These are phyloP conservation scores for Parauchenoglanis ngamensis DNA, from an alignment of 2,797 vertebrate species.

Conservation along the genomic window DNA sequence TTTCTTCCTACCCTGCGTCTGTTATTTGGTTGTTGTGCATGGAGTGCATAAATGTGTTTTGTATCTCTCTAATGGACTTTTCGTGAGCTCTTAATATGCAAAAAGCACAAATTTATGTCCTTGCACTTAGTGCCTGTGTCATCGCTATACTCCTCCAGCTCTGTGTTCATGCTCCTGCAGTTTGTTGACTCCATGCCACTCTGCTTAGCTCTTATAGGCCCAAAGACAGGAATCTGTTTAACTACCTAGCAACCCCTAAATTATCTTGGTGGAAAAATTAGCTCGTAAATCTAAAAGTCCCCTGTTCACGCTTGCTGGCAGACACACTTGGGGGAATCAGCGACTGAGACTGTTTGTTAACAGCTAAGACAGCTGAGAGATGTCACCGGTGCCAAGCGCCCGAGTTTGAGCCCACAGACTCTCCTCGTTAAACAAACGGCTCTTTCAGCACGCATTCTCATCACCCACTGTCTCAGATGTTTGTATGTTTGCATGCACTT, in stretches of 20 bases:
- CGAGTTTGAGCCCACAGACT: constrained; percentile 42
- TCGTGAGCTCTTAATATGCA: constrained; percentile 46
- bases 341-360: constrained; percentile 50
- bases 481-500: constrained; percentile 22
- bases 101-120: constrained; percentile 40
- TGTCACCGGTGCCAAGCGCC: constrained; percentile 38
- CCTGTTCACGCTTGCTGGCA: constrained; percentile 40
- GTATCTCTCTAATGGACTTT: constrained; percentile 44
- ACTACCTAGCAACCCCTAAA: constrained; percentile 43
- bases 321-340: constrained; percentile 32
- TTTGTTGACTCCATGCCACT: constrained; percentile 39
- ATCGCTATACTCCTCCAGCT: constrained; percentile 34
- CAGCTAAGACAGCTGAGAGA: constrained; percentile 45
- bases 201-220: constrained; percentile 36
- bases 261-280: constrained; percentile 41
- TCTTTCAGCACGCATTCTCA: constrained; percentile 37
- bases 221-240: constrained; percentile 37
- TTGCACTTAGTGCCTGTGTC: constrained; percentile 40
- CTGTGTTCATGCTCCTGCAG: constrained; percentile 33
- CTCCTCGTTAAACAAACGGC: constrained; percentile 43
- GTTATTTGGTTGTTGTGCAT: constrained; percentile 21
- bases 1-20: neutral
- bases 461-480: constrained; percentile 38
- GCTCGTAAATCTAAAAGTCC: constrained; percentile 40
- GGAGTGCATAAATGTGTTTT: constrained; percentile 24